phyloP scores from a whole-genome alignment of 1,140 invertebrate genomes.

The Hyposmocoma kahamanoa region DNA sequence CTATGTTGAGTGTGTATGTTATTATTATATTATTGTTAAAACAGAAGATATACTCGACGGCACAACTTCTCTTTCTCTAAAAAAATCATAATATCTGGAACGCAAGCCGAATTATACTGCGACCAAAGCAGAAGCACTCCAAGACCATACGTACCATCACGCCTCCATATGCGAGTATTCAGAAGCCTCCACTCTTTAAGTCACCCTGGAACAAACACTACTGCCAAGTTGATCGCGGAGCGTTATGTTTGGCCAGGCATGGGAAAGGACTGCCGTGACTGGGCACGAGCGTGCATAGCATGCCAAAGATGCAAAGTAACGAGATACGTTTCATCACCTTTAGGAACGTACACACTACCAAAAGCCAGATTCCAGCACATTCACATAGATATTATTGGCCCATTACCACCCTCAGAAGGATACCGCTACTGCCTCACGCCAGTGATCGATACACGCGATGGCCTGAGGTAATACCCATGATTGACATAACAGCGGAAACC shows the following conservation, averaged over 20 bases:
- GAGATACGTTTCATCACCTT: background rate
- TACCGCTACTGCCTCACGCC: conserved; percentile 1
- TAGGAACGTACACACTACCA: background rate
- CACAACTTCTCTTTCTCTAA: no score
- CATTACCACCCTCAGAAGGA: background rate
- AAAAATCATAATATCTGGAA: background rate
- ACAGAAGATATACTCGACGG: no score
- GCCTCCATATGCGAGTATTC: background rate
- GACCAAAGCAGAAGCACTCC: background rate
- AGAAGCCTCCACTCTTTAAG: background rate
- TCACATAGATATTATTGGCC: conserved; percentile 1
- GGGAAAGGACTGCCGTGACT: background rate
- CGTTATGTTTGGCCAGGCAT: background rate
- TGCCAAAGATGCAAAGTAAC: background rate
- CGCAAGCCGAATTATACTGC: background rate
- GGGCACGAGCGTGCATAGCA: background rate
- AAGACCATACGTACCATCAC: background rate
- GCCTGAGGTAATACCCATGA: background rate
- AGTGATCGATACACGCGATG: background rate
- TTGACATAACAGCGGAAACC: background rate
- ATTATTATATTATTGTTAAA: no score
- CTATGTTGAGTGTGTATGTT: no score
- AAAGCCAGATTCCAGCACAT: background rate
- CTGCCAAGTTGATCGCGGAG: background rate
- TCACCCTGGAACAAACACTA: background rate